Percentiles rank a stretch among this genome's conserved stretches.
These are phyloP conservation scores for Caenorhabditis imperialis DNA, from an alignment of 2,888 invertebrate species.

Conservation along the genomic window DNA sequence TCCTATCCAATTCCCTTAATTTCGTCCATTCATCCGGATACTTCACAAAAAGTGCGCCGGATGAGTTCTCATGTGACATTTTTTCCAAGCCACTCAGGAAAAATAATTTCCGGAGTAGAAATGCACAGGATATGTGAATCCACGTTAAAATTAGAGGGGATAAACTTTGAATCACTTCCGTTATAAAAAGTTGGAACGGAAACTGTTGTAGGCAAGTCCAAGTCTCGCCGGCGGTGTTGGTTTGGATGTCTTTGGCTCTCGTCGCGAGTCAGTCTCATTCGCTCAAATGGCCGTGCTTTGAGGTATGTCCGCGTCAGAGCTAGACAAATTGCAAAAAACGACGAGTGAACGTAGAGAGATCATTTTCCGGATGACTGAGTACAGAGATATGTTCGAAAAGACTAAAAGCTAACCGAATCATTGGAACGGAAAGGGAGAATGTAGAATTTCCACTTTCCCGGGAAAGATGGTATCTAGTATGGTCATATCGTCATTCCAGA, in stretches of 20 bases:
- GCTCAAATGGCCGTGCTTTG: conserved; percentile 30
- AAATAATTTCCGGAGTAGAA: no score
- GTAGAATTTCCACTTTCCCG: neutral
- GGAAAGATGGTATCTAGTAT: neutral
- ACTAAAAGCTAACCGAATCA: neutral
- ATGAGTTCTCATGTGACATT: no score
- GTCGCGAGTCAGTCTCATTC: conserved; percentile 47
- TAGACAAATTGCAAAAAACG: neutral
- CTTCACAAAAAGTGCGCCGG: conserved; percentile 24
- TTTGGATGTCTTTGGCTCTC: conserved; percentile 56
- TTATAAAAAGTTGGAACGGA: neutral
- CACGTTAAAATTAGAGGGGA: neutral
- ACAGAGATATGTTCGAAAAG: conserved; percentile 11
- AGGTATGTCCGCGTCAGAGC: conserved; percentile 32
- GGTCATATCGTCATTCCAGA: conserved; percentile 18
- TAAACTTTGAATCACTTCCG: neutral
- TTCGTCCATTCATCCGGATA: neutral
- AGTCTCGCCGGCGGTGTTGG: conserved; percentile 50
- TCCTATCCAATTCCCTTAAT: neutral
- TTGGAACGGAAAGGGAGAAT: conserved; percentile 17
- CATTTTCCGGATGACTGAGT: conserved; percentile 19
- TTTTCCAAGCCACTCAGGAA: no score
- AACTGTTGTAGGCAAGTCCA: conserved; percentile 45
- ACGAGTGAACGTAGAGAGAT: neutral
- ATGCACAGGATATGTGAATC: no score